Conservation (phyloP, 2,888 invertebrate genomes). For the Nomada hirtipes region DNA sequence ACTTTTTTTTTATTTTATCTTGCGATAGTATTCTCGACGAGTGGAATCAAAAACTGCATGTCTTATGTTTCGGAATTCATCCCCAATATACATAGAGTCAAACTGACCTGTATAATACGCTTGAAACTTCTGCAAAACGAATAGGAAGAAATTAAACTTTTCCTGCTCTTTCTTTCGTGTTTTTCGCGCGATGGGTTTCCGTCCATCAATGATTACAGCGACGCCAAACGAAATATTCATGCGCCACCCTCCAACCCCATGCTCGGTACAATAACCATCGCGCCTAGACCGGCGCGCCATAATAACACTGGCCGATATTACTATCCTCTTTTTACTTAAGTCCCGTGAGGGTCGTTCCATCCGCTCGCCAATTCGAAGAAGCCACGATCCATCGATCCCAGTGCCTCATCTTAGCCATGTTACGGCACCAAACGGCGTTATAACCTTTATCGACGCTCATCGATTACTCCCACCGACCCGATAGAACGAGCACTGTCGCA, state of each 20-base stretch:
- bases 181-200: conserved; percentile 39
- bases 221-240: conserved; percentile 71
- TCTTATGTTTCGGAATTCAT: too few species aligned
- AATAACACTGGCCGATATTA: conserved; percentile 66
- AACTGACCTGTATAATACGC: too few species aligned
- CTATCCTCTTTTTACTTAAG: conserved; percentile 34
- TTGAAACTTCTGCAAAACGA: not conserved
- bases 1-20: too few species aligned
- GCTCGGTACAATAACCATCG: conserved; percentile 69
- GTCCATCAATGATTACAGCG: conserved; percentile 61
- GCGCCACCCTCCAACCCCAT: conserved; percentile 25
- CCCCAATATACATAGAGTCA: too few species aligned
- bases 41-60: too few species aligned
- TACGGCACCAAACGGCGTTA: conserved; percentile 51
- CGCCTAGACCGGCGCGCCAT: conserved; percentile 60
- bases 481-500: not conserved
- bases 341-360: conserved; percentile 64
- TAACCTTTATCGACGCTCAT: conserved; percentile 61
- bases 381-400: conserved; percentile 65
- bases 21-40: too few species aligned
- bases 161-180: not conserved
- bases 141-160: not conserved
- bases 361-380: conserved; percentile 64
- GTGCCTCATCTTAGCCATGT: conserved; percentile 41
- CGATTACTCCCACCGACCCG: conserved; percentile 50